Conservation (phyloP, 2,888 invertebrate species). For the Parasteatoda lunata region DNA sequence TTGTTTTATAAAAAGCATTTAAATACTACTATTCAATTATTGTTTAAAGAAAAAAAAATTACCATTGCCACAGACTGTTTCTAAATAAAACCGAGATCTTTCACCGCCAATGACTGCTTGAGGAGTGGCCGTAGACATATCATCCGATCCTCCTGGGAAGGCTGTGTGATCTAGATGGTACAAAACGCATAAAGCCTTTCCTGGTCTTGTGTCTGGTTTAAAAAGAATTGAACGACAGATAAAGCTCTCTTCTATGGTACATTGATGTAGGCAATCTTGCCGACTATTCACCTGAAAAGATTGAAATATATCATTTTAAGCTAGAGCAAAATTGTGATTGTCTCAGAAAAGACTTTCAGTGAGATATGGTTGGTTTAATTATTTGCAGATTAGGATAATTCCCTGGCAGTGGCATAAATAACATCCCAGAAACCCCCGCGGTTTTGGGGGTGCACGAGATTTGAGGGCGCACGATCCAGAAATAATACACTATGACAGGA, state of each 20-base stretch:
- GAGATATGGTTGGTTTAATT: no score
- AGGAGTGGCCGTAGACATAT: constrained; percentile 84
- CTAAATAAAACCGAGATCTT: constrained; percentile 81
- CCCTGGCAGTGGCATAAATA: no score
- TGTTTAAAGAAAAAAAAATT: constrained; percentile 72
- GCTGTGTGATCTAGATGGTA: constrained; percentile 95
- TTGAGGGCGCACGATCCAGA: no score
- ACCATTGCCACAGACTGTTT: constrained; percentile 90
- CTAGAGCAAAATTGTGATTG: no score
- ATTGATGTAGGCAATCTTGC: constrained; percentile 90
- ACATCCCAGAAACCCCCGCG: no score
- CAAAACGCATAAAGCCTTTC: constrained; percentile 90
- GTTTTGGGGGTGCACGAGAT: no score
- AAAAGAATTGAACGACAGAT: constrained; percentile 87
- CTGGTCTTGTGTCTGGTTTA: constrained; percentile 70
- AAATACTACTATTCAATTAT: no score
- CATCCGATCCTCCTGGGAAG: constrained; percentile 91
- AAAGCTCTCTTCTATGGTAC: constrained; percentile 94
- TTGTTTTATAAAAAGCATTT: no score
- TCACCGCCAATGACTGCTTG: constrained; percentile 88
- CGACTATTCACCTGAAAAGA: constrained; percentile 83
- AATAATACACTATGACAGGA: no score
- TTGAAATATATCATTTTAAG: no score
- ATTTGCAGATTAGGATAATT: no score
- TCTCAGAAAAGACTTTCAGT: no score